Conservation (phyloP, 2,888 invertebrate genomes). For the Melanchra persicariae region DNA sequence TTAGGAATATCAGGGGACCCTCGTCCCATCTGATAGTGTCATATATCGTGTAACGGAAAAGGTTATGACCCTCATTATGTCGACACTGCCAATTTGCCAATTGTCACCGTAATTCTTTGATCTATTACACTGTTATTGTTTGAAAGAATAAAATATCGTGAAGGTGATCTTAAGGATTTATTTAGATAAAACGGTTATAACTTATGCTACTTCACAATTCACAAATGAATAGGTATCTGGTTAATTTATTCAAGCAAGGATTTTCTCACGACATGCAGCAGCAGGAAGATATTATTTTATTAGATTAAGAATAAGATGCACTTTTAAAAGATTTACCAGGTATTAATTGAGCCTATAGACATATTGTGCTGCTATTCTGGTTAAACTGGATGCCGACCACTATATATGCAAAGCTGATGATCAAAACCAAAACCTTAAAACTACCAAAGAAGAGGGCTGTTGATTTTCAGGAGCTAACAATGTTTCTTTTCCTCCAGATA, state of each 20-base stretch:
- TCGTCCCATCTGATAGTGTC: conserved; percentile 35
- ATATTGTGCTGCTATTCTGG: no score
- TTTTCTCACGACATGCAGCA: neutral
- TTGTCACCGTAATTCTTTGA: conserved; percentile 51
- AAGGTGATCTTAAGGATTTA: neutral
- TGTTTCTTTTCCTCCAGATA: conserved; percentile 86
- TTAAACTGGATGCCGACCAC: no score
- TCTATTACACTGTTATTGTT: conserved; percentile 42
- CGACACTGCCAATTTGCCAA: conserved; percentile 41
- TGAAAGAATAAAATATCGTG: neutral
- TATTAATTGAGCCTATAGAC: no score
- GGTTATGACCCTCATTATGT: conserved; percentile 40
- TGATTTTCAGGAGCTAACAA: neutral
- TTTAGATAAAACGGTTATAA: neutral
- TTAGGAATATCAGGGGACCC: conserved; percentile 31
- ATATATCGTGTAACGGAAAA: conserved; percentile 20
- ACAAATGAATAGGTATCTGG: no score
- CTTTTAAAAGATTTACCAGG: no score
- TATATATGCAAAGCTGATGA: no score
- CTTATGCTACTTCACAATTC: no score
- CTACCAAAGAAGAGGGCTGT: no score
- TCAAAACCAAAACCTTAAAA: no score
- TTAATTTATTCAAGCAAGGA: neutral
- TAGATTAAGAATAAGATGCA: no score
- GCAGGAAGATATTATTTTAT: no score